These are phyloP conservation scores for Hirtodrosophila alboralis DNA, from an alignment of 2,888 invertebrate species.

Conservation along the genomic window DNA sequence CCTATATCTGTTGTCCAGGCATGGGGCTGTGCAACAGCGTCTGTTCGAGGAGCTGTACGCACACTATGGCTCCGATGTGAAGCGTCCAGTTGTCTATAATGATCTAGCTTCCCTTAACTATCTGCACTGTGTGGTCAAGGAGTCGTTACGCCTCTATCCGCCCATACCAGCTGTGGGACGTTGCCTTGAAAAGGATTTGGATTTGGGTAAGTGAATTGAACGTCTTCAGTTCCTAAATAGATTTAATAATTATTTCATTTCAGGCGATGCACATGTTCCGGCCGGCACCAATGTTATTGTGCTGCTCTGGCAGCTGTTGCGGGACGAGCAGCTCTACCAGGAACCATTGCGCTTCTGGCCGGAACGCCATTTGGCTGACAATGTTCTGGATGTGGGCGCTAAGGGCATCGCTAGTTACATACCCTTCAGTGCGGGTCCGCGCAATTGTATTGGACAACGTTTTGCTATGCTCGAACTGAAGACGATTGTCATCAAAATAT, in stretches of 20 bases:
- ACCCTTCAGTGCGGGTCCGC: conserved; percentile 84
- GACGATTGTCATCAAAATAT: conserved; percentile 73
- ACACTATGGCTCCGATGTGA: conserved; percentile 67
- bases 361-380: conserved; percentile 84
- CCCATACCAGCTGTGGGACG: conserved; percentile 88
- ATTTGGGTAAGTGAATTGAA: conserved; percentile 85
- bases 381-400: conserved; percentile 40
- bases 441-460: conserved; percentile 85
- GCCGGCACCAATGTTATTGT: conserved; percentile 78
- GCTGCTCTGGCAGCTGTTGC: conserved; percentile 76
- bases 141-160: conserved; percentile 87
- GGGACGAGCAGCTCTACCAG: conserved; percentile 70
- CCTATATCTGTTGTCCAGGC: conserved; percentile 78
- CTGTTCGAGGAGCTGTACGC: conserved; percentile 75
- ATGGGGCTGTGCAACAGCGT: conserved; percentile 75
- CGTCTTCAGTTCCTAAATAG: too few relatives aligned
- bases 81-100: conserved; percentile 52
- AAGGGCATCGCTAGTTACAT: conserved; percentile 71
- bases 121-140: conserved; percentile 88
- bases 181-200: conserved; percentile 85
- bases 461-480: conserved; percentile 81
- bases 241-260: too few relatives aligned
- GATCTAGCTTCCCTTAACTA: conserved; percentile 77
- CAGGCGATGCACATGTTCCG: conserved; percentile 63
- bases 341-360: conserved; percentile 79